These are phyloP conservation scores for Bombus turneri DNA, from an alignment of 1,140 invertebrate genomes.

Conservation along the genomic window DNA sequence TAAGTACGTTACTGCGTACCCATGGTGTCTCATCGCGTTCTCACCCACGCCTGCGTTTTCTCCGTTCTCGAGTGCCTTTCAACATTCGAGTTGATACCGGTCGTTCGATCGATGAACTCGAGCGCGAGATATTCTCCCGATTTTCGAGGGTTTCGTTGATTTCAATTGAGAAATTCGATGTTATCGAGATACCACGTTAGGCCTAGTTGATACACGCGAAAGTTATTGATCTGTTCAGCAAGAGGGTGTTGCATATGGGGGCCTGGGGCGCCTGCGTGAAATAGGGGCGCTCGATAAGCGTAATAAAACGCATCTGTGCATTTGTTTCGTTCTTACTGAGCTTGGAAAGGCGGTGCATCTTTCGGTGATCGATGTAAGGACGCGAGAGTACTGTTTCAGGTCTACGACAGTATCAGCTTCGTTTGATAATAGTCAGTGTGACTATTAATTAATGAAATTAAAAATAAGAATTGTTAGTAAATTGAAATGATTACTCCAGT, in stretches of 20 bases:
- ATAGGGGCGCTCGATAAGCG: conserved; percentile 59
- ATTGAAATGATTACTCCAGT: background rate
- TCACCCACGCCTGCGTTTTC: conserved; percentile 49
- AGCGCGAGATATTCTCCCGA: background rate
- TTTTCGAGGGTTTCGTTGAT: conserved; percentile 7
- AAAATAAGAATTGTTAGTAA: background rate
- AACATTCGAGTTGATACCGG: conserved; percentile 32
- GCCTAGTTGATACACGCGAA: conserved; percentile 40
- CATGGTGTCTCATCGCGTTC: conserved; percentile 40
- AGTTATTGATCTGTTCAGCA: conserved; percentile 60
- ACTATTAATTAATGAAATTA: background rate
- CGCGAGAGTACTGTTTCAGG: too few species aligned
- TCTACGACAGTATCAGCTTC: too few species aligned
- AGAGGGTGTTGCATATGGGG: conserved; percentile 33
- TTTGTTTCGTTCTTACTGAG: background rate
- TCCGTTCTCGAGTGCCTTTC: conserved; percentile 31
- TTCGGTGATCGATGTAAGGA: background rate
- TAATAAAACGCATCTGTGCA: conserved; percentile 45
- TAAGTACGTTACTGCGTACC: conserved; percentile 50
- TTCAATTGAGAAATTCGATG: background rate
- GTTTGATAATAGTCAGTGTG: background rate
- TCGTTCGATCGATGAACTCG: conserved; percentile 12
- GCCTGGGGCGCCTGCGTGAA: conserved; percentile 57
- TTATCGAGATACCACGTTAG: background rate
- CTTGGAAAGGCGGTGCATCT: background rate